Evolutionary conservation across 2,888 invertebrate species (phyloP), one percentile per base, ranked within the genome.

Genomic region (Caenorhabditis sp.): DNA sequence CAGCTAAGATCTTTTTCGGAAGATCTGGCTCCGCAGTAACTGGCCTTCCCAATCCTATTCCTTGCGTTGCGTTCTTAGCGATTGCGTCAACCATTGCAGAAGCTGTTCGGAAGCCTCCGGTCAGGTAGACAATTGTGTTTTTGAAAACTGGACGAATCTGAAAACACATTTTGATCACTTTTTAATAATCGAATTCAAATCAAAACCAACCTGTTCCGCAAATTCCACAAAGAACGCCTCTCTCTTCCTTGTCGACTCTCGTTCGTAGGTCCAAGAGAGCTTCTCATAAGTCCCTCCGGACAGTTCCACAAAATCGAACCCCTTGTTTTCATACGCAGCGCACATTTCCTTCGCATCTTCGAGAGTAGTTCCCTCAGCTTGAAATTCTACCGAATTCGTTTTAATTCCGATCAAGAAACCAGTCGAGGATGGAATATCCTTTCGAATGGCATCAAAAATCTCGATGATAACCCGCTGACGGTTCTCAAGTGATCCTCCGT

Each of bases 321-420:
- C 84, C 9, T n/a, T 66, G 1, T 59, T 20, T 9, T 74, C 62
- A 8, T 56, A 61, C 2, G 50, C 45, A n/a, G 37, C 3, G 55
- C 84, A 82, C 62, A 84, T 84, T 8, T 59, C 7, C 26, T 66
- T 66, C 0, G 84, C 83, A 32, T 86, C 84, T 15, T 83, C 70
- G 9, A 79, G 39, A 22, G 78, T 70, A 0, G 81, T 63, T 17
- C 86, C 86, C 9, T 78, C 68, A 1, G 62, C 66, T 76, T 85
- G 85, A 43, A 85, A 85, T 39, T 85, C 85, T 2, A 83, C 81
- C 2, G 85, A 85, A 71, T 85, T 85, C n/a, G 83, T 75, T 41
- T 85, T 85, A 41, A 85, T 77, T 27, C 85, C 85, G 11, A 85
- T 61, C 8, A 84, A 37, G 27, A 85, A 85, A 0, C 79, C 81